Evolutionary conservation across 2,888 invertebrate genomes (phyloP), one percentile per base, ranked within the genome.

Genomic region (Byasa hedistus): DNA sequence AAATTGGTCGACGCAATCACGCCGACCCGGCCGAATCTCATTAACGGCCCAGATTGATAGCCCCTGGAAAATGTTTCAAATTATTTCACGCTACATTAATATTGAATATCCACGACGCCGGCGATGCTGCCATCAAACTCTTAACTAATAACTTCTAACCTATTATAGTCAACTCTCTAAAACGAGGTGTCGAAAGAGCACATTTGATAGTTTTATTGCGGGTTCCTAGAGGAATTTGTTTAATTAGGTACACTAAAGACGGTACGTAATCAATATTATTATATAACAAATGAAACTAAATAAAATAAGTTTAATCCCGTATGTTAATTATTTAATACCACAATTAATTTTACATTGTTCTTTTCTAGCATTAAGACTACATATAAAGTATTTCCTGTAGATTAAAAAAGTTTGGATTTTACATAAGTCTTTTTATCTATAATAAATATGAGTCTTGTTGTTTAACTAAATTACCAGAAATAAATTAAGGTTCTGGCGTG

Each of bases 81-180:
- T 86, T 87, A 88, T 89, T 89, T 87, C 78, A 86, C 83, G 86
- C 82, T 82, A 84, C 83, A 86, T 87, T 85, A 83, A 86, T 86
- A 86, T 84, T 85, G 81, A 84, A 88, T 85, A 87, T 86, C 79
- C 78, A 81, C 74, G 81, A 74, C 69, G 71, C 69, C 71, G 69
- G 69, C 69, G 59, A 56, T 55, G 63, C 60, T 55, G 32, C 65
- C 71, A 69, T 71, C 71, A 68, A 72, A 71, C 70, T 71, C 70
- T 65, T 70, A 69, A 68, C 63, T 68, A 68, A 69, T 63, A 68
- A 61, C 65, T 68, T 63, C 58, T 63, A 68, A 67, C 51, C 68
- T 57, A 70, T 62, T 36, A 66, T 36, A 66, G 57, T 44, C 3
- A 56, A 24, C 60, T 56, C 39, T 23, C 22, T 15, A 21, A 52